These are phyloP conservation scores for Pseudomyrmex dendroicus DNA, from an alignment of 1,140 invertebrate genomes.

Conservation along the genomic window DNA sequence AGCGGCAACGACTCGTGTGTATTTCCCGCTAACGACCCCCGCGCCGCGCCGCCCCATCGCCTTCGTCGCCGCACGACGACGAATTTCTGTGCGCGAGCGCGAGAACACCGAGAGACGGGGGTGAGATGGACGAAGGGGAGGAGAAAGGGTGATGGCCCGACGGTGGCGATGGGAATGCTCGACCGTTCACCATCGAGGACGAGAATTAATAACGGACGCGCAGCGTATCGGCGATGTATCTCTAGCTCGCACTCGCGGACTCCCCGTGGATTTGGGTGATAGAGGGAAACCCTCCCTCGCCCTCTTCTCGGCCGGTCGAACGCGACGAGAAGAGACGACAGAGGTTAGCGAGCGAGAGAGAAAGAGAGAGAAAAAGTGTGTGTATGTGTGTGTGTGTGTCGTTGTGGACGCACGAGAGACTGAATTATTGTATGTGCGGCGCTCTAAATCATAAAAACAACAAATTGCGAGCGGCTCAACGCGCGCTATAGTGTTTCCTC, in stretches of 20 bases:
- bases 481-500: conserved; percentile 1
- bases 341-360: neutral
- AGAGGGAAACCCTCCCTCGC: conserved; percentile 43
- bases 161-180: conserved; percentile 55
- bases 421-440: conserved; percentile 79
- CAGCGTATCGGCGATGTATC: conserved; percentile 69
- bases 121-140: neutral
- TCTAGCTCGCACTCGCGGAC: conserved; percentile 54
- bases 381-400: neutral
- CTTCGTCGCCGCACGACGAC: conserved; percentile 33
- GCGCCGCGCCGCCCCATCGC: neutral
- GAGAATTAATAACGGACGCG: conserved; percentile 78
- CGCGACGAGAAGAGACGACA: conserved; percentile 9
- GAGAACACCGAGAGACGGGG: conserved; percentile 29
- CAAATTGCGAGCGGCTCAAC: conserved; percentile 75
- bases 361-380: neutral
- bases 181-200: conserved; percentile 54
- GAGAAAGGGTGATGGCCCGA: conserved; percentile 1
- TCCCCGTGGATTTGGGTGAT: conserved; percentile 77
- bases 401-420: conserved; percentile 62
- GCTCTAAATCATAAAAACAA: conserved; percentile 81
- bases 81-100: conserved; percentile 60
- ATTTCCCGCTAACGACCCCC: conserved; percentile 41
- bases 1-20: conserved; percentile 50
- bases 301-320: conserved; percentile 50